phyloP scores from a whole-genome alignment of 2,888 invertebrate genomes.

The Lordiphosa fenestrarum region DNA sequence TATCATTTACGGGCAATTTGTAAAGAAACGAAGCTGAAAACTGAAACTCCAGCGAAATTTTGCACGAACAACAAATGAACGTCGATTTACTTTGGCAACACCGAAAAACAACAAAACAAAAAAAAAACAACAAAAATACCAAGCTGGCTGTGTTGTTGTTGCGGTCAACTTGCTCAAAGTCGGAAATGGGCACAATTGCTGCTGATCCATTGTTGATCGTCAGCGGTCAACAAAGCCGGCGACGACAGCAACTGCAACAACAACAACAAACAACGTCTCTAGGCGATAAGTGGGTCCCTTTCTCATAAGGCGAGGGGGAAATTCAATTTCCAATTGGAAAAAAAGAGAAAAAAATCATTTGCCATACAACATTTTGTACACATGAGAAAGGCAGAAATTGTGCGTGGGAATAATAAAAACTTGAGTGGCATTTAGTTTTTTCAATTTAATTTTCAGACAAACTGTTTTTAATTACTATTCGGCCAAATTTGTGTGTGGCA shows the following conservation, averaged over 20 bases:
- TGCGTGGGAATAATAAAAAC: slow-evolving; percentile 4
- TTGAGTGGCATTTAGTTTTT: too few relatives aligned
- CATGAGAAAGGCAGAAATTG: slow-evolving; percentile 20
- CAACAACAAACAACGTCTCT: slow-evolving; percentile 43
- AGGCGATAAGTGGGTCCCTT: slow-evolving; percentile 70
- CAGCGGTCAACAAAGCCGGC: slow-evolving; percentile 26
- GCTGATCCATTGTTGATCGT: slow-evolving; percentile 45
- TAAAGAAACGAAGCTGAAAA: slow-evolving; percentile 42
- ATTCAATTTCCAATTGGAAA: too few relatives aligned
- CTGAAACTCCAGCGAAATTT: slow-evolving; percentile 55
- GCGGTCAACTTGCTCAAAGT: slow-evolving; percentile 65
- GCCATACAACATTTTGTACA: slow-evolving; percentile 24
- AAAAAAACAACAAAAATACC: slow-evolving; percentile 17
- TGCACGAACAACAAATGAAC: slow-evolving; percentile 65
- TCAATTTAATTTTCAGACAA: too few relatives aligned
- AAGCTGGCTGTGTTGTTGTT: slow-evolving; percentile 3
- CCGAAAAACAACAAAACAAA: slow-evolving; percentile 27
- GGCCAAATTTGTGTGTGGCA: too few relatives aligned
- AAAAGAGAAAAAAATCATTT: background rate
- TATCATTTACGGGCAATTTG: slow-evolving; percentile 78
- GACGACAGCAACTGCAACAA: slow-evolving; percentile 33
- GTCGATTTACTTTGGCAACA: slow-evolving; percentile 62
- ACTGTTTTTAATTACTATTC: too few relatives aligned
- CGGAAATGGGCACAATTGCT: slow-evolving; percentile 61
- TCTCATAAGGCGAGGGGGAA: slow-evolving; percentile 29